Evolutionary conservation across 2,888 invertebrate genomes (phyloP).

Genomic region (Xylota sylvarum): DNA sequence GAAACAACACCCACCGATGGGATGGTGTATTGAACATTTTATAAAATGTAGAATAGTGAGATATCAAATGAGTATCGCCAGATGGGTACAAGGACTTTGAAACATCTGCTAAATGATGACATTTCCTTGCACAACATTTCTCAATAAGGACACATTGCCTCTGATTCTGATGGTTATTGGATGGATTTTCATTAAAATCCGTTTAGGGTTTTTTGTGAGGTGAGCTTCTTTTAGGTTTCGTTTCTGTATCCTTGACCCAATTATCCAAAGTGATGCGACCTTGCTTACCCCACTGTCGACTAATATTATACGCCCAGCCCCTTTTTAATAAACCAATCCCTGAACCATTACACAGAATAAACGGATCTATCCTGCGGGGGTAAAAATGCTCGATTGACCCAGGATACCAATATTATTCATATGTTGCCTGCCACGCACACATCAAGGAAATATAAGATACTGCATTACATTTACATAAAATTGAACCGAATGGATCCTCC

Average conservation of each 20-base stretch:
- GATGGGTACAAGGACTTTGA: background rate
- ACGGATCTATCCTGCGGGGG: background rate
- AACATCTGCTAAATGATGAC: background rate
- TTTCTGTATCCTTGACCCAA: too few relatives aligned
- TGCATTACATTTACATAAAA: constrained; percentile 48
- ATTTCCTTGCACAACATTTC: too few relatives aligned
- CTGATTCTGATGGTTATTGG: too few relatives aligned
- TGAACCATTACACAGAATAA: background rate
- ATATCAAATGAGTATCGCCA: background rate
- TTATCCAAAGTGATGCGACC: too few relatives aligned
- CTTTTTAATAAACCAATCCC: too few relatives aligned
- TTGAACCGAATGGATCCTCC: constrained; percentile 16
- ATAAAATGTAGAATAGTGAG: background rate
- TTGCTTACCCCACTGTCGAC: too few relatives aligned
- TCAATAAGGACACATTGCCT: too few relatives aligned
- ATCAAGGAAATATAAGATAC: constrained; percentile 27
- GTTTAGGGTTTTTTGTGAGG: too few relatives aligned
- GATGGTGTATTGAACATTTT: background rate
- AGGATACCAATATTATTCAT: constrained; percentile 31
- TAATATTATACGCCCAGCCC: too few relatives aligned
- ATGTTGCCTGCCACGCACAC: constrained; percentile 16
- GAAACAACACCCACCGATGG: background rate
- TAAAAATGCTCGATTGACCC: constrained; percentile 13
- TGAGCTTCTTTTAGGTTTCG: too few relatives aligned
- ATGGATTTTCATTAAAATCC: too few relatives aligned